Evolutionary conservation across 2,888 invertebrate genomes (phyloP), one percentile per base, ranked within the genome.

Genomic region (Ctenicera cuprea): DNA sequence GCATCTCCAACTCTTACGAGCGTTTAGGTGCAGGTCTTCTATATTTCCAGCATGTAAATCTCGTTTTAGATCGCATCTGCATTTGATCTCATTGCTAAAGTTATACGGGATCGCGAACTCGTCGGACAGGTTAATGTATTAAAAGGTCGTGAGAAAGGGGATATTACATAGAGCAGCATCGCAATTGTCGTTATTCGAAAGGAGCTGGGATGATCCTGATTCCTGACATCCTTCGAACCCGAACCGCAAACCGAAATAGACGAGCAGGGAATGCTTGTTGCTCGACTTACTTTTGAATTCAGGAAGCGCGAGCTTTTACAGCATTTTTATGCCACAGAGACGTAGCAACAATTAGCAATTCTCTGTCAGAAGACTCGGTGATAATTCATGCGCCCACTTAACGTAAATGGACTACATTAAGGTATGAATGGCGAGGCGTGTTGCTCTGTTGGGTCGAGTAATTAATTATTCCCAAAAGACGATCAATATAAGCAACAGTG

Each of bases 71-170:
- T 71, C 64, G 68, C 73, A 73, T 73, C 74, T 74, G 52, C 61
- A 66, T 66, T 72, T 74, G 59, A 74, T 74, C 65, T 74, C 74
- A 71, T 74, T 71, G 68, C 73, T 68, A 37, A 70, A 62, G 61
- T 70, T 71, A 66, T 71, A 74, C 62, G 74, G 61, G 70, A 70
- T 74, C 62, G 66, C 74, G 70, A 74, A 74, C 74, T 62, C 64
- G 74, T 74, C 57, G 70, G 65, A 68, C 74, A 74, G 74, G 74
- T 74, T 74, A 74, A 74, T 74, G 70, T 50, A 71, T 74, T 69
- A 66, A 74, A 71, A 71, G 74, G 66, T 70, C 74, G 74, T 74
- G 74, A 74, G 74, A 74, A 74, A 74, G 54, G 54, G 70, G 70
- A 38, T 38, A 69, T 65, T 30, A 62, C 16, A 14, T 18, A 16